phyloP scores from a whole-genome alignment of 1,140 invertebrate genomes.

The Acromyrmex charruanus region DNA sequence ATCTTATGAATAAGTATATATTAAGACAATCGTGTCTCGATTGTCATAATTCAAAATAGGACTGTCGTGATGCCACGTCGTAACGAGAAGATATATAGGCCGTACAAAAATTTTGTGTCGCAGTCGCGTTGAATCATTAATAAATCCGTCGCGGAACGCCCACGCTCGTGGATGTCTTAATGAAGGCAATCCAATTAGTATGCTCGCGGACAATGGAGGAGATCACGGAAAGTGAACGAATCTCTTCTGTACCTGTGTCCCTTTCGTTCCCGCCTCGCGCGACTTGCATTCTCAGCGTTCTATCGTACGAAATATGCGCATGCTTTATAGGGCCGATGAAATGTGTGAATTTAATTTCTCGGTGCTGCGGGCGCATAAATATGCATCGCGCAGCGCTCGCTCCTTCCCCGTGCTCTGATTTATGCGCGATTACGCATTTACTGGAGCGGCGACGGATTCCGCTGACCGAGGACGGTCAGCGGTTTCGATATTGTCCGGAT shows the following conservation, averaged over 20 bases:
- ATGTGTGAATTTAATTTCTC: constrained; percentile 83
- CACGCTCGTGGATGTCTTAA: constrained; percentile 35
- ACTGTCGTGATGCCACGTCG: neutral
- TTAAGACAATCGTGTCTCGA: neutral
- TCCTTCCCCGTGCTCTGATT: constrained; percentile 71
- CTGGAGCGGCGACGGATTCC: constrained; percentile 58
- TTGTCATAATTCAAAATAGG: neutral
- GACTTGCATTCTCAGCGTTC: constrained; percentile 53
- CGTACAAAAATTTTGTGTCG: neutral
- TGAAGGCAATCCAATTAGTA: constrained; percentile 55
- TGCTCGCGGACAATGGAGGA: constrained; percentile 19
- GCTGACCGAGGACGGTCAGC: constrained; percentile 60
- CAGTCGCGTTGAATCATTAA: neutral
- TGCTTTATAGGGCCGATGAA: constrained; percentile 64
- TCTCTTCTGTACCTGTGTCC: constrained; percentile 24
- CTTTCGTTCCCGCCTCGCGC: neutral
- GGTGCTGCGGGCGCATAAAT: constrained; percentile 76
- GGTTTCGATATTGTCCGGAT: constrained; percentile 38
- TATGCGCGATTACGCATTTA: constrained; percentile 78
- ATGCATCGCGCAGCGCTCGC: constrained; percentile 73
- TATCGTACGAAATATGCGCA: constrained; percentile 33
- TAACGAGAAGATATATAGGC: neutral
- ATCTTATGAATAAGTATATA: constrained; percentile 46
- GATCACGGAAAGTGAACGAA: constrained; percentile 35
- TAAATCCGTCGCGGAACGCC: constrained; percentile 25